Evolutionary conservation across 1,140 invertebrate species (phyloP), one percentile per base, ranked within the genome.

Genomic region (Lepidostoma basale): DNA sequence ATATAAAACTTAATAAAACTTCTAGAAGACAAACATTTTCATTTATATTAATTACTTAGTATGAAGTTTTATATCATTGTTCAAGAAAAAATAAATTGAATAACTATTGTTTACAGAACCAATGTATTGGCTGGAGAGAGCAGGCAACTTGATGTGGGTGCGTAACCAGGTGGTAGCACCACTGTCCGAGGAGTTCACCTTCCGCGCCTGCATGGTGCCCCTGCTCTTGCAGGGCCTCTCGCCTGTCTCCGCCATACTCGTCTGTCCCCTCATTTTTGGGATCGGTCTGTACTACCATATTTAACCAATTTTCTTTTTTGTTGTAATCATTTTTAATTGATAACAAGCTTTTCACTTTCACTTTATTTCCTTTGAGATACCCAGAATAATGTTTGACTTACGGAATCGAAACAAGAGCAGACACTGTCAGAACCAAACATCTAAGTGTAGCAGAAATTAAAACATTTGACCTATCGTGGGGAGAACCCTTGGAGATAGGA

Each of bases 131-230:
- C 76, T 87, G 16, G 85, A 84, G 47, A 90, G 86, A 68, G 81
- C 89, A 58, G 84, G 85, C 73, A 92, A 92, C 76, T 83, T 94
- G 56, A 87, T 93, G 16, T 97, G 94, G 93, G 84, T 95, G 73
- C 86, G 95, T 70, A 96, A 95, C 78, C 90, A 94, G 77, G 79
- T 98, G 30, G 92, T 97, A 72, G 96, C 95, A 9, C 96, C 96
- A 9, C 77, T 98, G 25, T 94, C 94, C 65, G 96, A 98, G 83
- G 96, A 98, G 79, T 96, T 96, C 83, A 94, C 94, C 3, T 97
- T 95, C 78, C 85, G 96, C 73, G 94, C 95, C 0, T 98, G 95
- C 77, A 97, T 98, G 93, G 83, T 98, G 77, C 94, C 95, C 22
- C 78, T 97, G 14, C 81, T 98, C 9, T 78, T 97, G 64, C 92